A percentile compares a stretch with the other conserved stretches of the same genome.
phyloP scores from a whole-genome alignment of 2,797 vertebrate genomes.

The Cyclopterus lumpus region DNA sequence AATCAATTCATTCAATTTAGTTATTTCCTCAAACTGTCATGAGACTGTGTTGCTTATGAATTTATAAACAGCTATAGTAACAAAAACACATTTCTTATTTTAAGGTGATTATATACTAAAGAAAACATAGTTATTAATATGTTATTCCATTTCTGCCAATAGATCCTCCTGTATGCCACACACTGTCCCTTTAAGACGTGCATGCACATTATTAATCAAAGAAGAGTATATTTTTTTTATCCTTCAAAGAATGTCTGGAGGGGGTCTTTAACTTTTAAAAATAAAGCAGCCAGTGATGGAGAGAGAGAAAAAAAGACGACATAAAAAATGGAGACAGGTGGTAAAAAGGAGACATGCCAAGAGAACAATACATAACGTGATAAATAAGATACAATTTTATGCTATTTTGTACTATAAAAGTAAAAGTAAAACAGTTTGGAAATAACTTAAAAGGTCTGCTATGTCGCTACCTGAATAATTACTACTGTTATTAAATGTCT shows the following conservation, averaged over 20 bases:
- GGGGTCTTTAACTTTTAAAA: neutral
- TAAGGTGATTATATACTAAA: neutral
- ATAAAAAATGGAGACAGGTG: neutral
- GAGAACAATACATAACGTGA: neutral
- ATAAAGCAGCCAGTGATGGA: neutral
- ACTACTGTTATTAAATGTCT: neutral
- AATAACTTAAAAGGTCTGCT: neutral
- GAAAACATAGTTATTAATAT: neutral
- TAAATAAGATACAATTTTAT: neutral
- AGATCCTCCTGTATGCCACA: neutral
- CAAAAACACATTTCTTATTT: neutral
- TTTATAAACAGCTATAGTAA: neutral
- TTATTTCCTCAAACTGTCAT: neutral
- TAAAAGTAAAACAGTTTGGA: neutral
- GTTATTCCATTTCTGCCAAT: neutral
- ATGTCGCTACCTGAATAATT: neutral
- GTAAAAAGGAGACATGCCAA: neutral
- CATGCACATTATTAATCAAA: neutral
- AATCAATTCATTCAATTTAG: neutral
- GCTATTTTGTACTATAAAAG: neutral
- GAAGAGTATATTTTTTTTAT: neutral
- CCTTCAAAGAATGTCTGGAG: neutral
- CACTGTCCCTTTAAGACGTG: neutral
- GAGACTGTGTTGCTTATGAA: neutral
- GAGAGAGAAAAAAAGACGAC: neutral